Base-by-base conservation (phyloP, 1,140 invertebrate genomes). In the Lerema accius region DNA sequence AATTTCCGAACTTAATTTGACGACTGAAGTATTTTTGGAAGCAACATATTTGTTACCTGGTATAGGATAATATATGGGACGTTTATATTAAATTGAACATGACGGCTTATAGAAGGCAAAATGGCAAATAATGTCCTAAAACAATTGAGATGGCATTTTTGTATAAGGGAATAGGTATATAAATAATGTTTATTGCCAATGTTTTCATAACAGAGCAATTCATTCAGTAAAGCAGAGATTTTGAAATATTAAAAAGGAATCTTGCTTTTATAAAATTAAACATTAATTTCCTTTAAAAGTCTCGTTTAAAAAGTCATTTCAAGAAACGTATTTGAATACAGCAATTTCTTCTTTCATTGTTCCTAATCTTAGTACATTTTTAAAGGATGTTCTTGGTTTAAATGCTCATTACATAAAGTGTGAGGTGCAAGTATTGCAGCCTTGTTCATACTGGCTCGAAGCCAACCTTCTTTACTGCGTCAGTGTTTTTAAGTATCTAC, bases 391-490 rank as follows among this genome's bases (percentile, higher is more conserved):
- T 32, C 9, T 9, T 32, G 28, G 28, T 32, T 32, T 32, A 32
- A 32, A 32, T 32, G 7, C 28, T 32, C 28, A 32, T 32, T 32
- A 32, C 9, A 32, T 4, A 32, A 32, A 32, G 28, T 32, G 3
- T 7, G 7, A 32, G 9, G 28, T 32, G 28, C 4, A 7, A 4
- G 28, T 23, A 42, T 19, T 23, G 49, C 3, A 35, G 48, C 14
- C 35, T 37, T 53, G 48, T 50, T 50, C 28, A 9, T 16, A 17
- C 17, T 53, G 50, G 50, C 39, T 6, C n/a, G 50, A 53, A 53
- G 50, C 50, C 50, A 53, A 53, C 19, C 35, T 40, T 53, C 50
- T 53, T 40, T 19, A 53, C 50, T 53, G 50, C 50, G 35, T 53
- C 35, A 39, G 49, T 51, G 49, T 15, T 32, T 51, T 37, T 51